These are phyloP conservation scores for Cherax destructor DNA, from an alignment of 1,140 invertebrate genomes.

Conservation along the genomic window DNA sequence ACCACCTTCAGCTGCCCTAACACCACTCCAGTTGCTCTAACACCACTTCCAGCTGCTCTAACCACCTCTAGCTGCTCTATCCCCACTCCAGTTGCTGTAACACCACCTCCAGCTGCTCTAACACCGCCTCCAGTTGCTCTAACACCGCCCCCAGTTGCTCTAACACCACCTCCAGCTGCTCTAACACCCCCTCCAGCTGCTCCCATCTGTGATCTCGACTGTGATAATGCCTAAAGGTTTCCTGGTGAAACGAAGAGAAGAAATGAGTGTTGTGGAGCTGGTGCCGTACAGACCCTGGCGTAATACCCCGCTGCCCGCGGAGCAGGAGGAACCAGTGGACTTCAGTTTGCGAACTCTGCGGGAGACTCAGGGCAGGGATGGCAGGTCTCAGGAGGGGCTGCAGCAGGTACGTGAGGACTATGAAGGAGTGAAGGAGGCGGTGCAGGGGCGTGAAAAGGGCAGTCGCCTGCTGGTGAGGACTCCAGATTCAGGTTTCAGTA, in stretches of 20 bases:
- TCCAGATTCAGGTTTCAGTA: conserved; percentile 71
- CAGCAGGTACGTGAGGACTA: conserved; percentile 26
- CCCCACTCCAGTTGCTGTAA: too few relatives aligned
- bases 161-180: too few relatives aligned
- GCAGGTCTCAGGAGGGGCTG: conserved; percentile 21
- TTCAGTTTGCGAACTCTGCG: conserved; percentile 54
- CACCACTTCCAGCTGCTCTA: too few relatives aligned
- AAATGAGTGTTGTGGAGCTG: conserved; percentile 66
- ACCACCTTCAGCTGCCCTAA: background rate
- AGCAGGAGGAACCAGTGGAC: conserved; percentile 61
- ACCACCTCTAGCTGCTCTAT: too few relatives aligned
- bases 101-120: too few relatives aligned
- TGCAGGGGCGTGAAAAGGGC: conserved; percentile 44
- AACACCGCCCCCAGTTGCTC: too few relatives aligned
- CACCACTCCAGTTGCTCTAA: conserved; percentile 12
- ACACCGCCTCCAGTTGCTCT: too few relatives aligned
- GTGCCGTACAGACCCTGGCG: conserved; percentile 67
- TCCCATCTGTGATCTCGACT: conserved; percentile 69
- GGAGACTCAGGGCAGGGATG: conserved; percentile 32
- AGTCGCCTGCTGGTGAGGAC: conserved; percentile 63
- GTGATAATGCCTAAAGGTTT: conserved; percentile 71
- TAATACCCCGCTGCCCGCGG: conserved; percentile 24
- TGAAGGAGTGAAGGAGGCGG: conserved; percentile 39
- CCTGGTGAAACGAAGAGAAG: conserved; percentile 69
- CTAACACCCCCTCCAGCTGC: background rate